Evolutionary conservation across 1,140 invertebrate species (phyloP).

Genomic region (Drosophila carrolli): DNA sequence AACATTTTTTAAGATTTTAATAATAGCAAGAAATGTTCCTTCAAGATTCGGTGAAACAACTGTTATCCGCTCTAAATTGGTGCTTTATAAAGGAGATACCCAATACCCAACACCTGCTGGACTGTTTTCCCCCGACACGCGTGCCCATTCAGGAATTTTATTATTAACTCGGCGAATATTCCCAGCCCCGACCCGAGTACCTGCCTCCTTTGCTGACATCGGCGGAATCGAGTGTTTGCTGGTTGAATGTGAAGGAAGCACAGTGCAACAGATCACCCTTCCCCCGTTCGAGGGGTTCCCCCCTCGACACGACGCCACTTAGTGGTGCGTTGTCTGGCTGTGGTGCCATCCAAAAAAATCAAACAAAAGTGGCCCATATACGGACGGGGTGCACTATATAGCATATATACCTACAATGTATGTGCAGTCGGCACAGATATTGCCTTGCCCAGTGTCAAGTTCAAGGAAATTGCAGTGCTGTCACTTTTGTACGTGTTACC

Average conservation of each 20-base stretch:
- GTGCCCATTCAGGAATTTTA: slow-evolving; percentile 42
- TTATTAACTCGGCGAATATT: slow-evolving; percentile 21
- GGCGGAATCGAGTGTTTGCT: slow-evolving; percentile 17
- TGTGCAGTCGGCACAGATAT: slow-evolving; percentile 36
- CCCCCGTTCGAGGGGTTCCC: slow-evolving; percentile 19
- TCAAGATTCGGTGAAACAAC: too few relatives aligned
- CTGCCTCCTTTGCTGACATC: slow-evolving; percentile 55
- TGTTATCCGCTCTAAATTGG: background rate
- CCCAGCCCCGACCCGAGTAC: slow-evolving; percentile 32
- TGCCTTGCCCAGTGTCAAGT: slow-evolving; percentile 72
- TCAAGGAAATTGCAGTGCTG: slow-evolving; percentile 78
- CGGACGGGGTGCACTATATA: slow-evolving; percentile 3
- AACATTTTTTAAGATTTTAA: too few relatives aligned
- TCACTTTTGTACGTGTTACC: slow-evolving; percentile 66
- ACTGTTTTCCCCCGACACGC: slow-evolving; percentile 22
- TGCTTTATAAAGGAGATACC: slow-evolving; percentile 1
- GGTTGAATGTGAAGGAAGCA: slow-evolving; percentile 16
- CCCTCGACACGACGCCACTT: slow-evolving; percentile 41
- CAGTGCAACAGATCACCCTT: slow-evolving; percentile 33
- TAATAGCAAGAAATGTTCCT: too few relatives aligned
- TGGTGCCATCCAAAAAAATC: slow-evolving; percentile 24
- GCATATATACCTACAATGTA: slow-evolving; percentile 20
- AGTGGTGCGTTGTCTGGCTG: slow-evolving; percentile 39
- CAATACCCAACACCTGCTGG: slow-evolving; percentile 40
- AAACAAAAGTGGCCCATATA: slow-evolving; percentile 38